phyloP scores from a whole-genome alignment of 2,888 invertebrate genomes.

The Dynastes maya region DNA sequence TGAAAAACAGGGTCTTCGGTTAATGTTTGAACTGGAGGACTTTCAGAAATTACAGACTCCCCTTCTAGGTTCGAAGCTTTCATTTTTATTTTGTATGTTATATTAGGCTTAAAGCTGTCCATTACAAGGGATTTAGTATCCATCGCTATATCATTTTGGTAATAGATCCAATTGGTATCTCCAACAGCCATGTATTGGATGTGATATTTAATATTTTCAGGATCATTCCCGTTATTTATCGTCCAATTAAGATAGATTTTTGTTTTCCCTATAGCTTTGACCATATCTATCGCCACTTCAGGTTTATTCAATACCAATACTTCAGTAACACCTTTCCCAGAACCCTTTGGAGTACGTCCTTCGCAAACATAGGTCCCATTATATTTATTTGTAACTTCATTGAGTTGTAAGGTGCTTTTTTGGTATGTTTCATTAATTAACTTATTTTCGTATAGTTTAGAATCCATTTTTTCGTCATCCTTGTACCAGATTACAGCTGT shows the following conservation, averaged over 20 bases:
- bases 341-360: conserved; percentile 64
- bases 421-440: conserved; percentile 74
- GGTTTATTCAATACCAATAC: conserved; percentile 80
- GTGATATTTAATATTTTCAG: conserved; percentile 75
- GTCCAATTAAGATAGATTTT: conserved; percentile 90
- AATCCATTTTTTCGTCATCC: conserved; percentile 71
- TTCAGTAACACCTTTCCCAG: conserved; percentile 62
- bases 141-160: conserved; percentile 75
- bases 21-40: conserved; percentile 76
- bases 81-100: conserved; percentile 79
- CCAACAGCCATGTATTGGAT: conserved; percentile 73
- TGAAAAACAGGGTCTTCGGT: conserved; percentile 83
- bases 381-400: conserved; percentile 77
- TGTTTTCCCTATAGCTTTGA: conserved; percentile 82
- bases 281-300: conserved; percentile 79
- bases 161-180: conserved; percentile 74
- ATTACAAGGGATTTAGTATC: conserved; percentile 81
- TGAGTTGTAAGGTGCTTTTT: conserved; percentile 74
- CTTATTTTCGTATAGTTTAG: conserved; percentile 56
- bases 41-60: conserved; percentile 73
- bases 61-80: conserved; percentile 80
- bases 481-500: conserved; percentile 75
- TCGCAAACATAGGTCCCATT: conserved; percentile 81
- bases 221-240: conserved; percentile 82
- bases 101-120: conserved; percentile 77